Evolutionary conservation across 2,888 invertebrate genomes (phyloP), one percentile per base, ranked within the genome.

Genomic region (Beris morrisii): DNA sequence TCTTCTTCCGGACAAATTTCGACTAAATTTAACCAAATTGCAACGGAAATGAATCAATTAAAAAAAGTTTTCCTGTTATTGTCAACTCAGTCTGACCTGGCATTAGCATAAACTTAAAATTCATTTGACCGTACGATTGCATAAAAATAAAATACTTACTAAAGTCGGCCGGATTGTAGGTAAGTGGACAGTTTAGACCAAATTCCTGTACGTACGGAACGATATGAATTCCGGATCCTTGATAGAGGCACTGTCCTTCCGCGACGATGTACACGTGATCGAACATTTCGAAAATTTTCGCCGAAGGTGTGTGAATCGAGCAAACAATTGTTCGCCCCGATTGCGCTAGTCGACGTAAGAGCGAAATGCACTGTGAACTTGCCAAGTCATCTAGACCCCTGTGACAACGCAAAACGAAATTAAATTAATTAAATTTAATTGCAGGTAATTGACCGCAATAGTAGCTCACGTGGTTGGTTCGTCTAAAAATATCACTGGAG

Each of bases 91-190:
- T 12, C 43, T 15, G 38, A 30, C 22, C 6, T 48, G 15, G 15
- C 22, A 43, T 15, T 28, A 31, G n/a, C 31, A 55, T 44, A 54
- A 12, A 15, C 28, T 30, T 48, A 38, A 45, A 38, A 38, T 38
- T 38, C 38, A 38, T 38, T 9, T 7, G 38, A 9, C 22, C 22
- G 3, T 22, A 22, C 22, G 22, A 22, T 64, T 28, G 28, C 45
- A 64, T 9, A 53, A 57, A 46, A 46, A 55, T 13, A 11, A 15
- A 52, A 64, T 57, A 82, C 88, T 87, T 81, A 95, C 95, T 87
- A 80, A 95, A 97, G 82, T 97, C 97, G 5, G 97, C 96, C 0
- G 97, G 97, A 80, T 97, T 97, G 77, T 96, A 95, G 72, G 95
- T 94, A 69, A 85, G 87, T 0, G 97, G 97, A 76, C 97, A 97